phyloP scores from a whole-genome alignment of 2,797 vertebrate genomes.

The Rhinatrema bivittatum region DNA sequence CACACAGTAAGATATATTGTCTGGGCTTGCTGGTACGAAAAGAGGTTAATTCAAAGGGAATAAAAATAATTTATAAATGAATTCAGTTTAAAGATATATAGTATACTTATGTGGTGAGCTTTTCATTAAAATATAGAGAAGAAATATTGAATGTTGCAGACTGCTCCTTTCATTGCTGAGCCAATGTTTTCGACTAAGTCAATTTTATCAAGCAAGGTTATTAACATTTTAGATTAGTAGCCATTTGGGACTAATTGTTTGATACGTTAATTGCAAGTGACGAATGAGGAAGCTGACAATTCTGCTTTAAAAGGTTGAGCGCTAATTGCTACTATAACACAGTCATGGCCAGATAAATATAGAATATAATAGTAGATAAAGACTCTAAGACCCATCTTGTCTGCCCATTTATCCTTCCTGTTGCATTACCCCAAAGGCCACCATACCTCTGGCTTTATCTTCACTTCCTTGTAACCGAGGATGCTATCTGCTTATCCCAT shows the following conservation, averaged over 20 bases:
- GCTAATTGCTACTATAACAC: constrained; percentile 39
- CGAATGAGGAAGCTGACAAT: constrained; percentile 40
- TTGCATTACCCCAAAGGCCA: no score
- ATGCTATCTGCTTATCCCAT: no score
- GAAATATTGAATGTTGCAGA: neutral
- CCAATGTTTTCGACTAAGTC: constrained; percentile 9
- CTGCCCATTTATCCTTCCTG: no score
- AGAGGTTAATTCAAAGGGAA: neutral
- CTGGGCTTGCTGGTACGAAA: neutral
- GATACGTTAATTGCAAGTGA: constrained; percentile 51
- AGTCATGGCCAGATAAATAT: constrained; percentile 26
- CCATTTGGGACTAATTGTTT: constrained; percentile 39
- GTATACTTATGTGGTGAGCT: neutral
- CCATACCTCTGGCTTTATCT: no score
- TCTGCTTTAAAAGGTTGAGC: constrained; percentile 31
- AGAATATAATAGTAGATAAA: no score
- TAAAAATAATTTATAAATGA: constrained; percentile 3
- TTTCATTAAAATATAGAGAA: neutral
- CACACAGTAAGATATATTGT: constrained; percentile 11
- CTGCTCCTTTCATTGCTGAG: neutral
- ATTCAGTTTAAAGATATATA: constrained; percentile 5
- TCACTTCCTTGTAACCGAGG: no score
- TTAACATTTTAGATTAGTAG: constrained; percentile 29
- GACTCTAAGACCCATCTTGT: no score
- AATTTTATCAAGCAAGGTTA: constrained; percentile 13